Percentiles rank a stretch among this genome's conserved stretches.
phyloP scores from a whole-genome alignment of 2,113 vertebrate species.

The Cervus canadensis region DNA sequence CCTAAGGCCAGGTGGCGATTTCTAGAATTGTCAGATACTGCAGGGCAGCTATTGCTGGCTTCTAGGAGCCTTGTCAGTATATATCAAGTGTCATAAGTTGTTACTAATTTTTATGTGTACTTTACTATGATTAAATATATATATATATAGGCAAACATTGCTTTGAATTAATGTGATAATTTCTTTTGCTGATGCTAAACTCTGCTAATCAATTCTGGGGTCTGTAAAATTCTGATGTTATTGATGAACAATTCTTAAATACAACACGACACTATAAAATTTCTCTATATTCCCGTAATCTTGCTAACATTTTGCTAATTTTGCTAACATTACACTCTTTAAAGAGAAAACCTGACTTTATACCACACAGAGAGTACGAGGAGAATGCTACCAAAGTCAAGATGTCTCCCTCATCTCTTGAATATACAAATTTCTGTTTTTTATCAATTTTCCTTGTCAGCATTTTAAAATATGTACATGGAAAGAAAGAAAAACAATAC shows the following conservation, averaged over 20 bases:
- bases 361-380: background rate
- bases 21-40: background rate
- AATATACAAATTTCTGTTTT: background rate
- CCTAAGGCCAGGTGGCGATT: background rate
- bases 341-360: background rate
- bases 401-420: background rate
- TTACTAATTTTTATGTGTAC: background rate
- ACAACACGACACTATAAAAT: background rate
- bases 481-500: background rate
- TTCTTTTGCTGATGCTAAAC: background rate
- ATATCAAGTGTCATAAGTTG: background rate
- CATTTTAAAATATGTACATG: background rate
- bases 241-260: background rate
- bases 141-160: background rate
- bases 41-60: background rate
- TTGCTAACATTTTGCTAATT: background rate
- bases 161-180: background rate
- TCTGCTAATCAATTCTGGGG: background rate
- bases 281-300: background rate
- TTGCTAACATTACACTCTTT: background rate
- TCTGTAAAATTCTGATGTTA: background rate
- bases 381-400: background rate
- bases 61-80: background rate
- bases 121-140: background rate
- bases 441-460: background rate